Evolutionary conservation across 2,113 vertebrate species (phyloP).

Genomic region (Megaptera novaeangliae): DNA sequence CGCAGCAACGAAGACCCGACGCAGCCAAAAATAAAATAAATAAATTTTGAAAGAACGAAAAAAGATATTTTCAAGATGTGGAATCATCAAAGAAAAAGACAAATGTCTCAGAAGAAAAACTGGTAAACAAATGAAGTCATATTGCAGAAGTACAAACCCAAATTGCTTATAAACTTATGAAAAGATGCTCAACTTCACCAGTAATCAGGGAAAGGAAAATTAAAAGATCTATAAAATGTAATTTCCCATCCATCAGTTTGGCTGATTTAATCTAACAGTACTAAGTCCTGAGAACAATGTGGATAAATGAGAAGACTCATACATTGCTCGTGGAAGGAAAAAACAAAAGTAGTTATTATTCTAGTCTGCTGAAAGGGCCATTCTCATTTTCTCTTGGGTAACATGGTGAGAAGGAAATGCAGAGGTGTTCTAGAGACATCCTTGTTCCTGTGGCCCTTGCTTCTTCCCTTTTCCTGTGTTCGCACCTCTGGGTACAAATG

Average conservation of each 20-base stretch:
- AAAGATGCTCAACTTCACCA: not conserved
- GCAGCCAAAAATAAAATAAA: too few relatives aligned
- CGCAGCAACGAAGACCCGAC: too few relatives aligned
- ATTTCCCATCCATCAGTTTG: not conserved
- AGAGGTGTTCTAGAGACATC: not conserved
- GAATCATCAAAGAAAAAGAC: not conserved
- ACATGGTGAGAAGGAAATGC: not conserved
- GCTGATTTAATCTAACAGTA: not conserved
- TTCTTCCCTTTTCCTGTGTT: not conserved
- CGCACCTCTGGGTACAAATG: not conserved
- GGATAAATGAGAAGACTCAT: not conserved
- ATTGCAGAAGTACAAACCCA: not conserved
- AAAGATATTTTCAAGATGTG: not conserved
- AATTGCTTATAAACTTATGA: not conserved
- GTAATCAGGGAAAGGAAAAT: not conserved
- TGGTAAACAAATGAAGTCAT: not conserved
- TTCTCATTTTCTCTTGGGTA: not conserved
- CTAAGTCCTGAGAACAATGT: not conserved
- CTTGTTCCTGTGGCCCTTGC: not conserved
- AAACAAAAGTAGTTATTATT: not conserved
- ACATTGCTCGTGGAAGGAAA: not conserved
- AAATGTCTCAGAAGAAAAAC: not conserved
- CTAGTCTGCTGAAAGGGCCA: not conserved
- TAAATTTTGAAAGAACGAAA: too few relatives aligned
- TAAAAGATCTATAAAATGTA: not conserved